Evolutionary conservation across 2,113 vertebrate species (phyloP).

Genomic region (Atractosteus spatula): DNA sequence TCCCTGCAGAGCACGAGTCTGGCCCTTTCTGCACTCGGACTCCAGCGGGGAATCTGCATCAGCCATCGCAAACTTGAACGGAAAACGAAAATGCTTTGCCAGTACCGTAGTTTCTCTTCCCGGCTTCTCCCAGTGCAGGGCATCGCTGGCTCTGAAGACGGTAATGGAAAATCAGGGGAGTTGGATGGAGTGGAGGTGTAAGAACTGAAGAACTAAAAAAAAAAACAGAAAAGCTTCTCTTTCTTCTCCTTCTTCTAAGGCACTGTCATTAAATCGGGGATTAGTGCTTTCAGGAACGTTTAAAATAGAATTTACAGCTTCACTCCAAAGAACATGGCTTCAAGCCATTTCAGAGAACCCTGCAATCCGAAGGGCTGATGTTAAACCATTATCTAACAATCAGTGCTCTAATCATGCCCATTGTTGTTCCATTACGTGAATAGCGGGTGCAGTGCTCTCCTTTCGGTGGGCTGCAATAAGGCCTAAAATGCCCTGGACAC

Average conservation of each 20-base stretch:
- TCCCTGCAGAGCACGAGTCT: too few relatives aligned
- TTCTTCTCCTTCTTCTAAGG: slow-evolving; percentile 14
- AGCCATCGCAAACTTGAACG: too few relatives aligned
- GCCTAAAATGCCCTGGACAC: slow-evolving; percentile 3
- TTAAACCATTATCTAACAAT: not conserved
- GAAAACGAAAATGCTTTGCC: too few relatives aligned
- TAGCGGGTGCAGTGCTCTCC: not conserved
- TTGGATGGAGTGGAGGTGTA: not conserved
- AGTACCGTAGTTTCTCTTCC: too few relatives aligned
- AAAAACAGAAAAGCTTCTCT: not conserved
- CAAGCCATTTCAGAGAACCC: slow-evolving; percentile 20
- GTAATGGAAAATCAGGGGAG: too few relatives aligned
- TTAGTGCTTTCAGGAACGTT: slow-evolving; percentile 27
- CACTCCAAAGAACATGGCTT: slow-evolving; percentile 14
- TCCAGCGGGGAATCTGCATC: too few relatives aligned
- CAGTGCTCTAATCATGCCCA: slow-evolving; percentile 13
- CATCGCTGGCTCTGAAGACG: too few relatives aligned
- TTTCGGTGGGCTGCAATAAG: not conserved
- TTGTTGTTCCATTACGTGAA: not conserved
- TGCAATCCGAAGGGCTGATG: slow-evolving; percentile 6
- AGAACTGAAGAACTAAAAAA: not conserved
- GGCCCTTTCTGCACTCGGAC: too few relatives aligned
- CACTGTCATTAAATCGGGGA: slow-evolving; percentile 20
- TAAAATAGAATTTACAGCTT: slow-evolving; percentile 22
- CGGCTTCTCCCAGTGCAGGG: too few relatives aligned